Evolutionary conservation across 2,888 invertebrate genomes (phyloP).

Genomic region (Ophion ventricosus): DNA sequence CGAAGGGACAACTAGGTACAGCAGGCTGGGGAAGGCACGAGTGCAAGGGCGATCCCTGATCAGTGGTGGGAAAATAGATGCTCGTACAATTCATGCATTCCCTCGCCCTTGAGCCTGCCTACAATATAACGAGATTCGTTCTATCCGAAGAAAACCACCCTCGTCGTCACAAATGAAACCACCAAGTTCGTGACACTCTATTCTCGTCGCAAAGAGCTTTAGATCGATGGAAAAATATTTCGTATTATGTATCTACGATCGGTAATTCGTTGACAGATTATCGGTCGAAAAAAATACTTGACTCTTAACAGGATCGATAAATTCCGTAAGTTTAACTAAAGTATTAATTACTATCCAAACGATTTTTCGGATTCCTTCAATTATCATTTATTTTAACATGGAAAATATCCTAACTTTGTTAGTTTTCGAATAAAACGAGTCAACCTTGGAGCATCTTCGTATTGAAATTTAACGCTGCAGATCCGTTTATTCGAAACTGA

Average conservation of each 20-base stretch:
- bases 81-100: constrained; percentile 72
- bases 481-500: background rate
- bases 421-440: background rate
- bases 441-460: background rate
- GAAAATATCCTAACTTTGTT: too few relatives aligned
- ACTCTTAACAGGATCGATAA: too few relatives aligned
- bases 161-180: constrained; percentile 4
- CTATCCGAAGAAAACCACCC: constrained; percentile 29
- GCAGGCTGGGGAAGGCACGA: constrained; percentile 13
- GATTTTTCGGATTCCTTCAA: too few relatives aligned
- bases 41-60: constrained; percentile 54
- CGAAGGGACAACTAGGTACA: background rate
- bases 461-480: background rate
- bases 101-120: constrained; percentile 59
- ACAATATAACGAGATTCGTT: constrained; percentile 31
- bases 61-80: constrained; percentile 69
- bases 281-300: background rate
- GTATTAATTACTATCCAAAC: too few relatives aligned
- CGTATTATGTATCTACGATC: background rate
- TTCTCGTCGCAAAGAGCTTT: constrained; percentile 64
- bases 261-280: background rate
- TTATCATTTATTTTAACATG: too few relatives aligned
- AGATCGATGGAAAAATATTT: constrained; percentile 70
- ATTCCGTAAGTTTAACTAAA: too few relatives aligned
- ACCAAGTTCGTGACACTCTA: background rate